Base-by-base conservation (phyloP, 2,797 vertebrate species). In the Phyllotis vaccarum region DNA sequence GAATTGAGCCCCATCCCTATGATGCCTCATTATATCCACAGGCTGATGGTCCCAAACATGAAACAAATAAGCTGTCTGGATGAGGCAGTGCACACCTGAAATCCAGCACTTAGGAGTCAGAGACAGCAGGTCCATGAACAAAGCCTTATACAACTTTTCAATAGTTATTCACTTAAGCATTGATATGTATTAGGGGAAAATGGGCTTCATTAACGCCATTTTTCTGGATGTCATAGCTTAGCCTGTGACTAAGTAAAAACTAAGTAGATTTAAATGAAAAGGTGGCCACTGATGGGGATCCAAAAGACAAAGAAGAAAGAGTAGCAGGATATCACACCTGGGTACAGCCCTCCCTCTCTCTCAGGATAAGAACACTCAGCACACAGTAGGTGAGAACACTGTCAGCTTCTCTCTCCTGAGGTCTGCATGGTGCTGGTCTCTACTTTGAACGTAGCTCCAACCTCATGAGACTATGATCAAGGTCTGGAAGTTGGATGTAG, bases 281-380 rank as follows among this genome's bases (percentile, higher is more conserved):
- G n/a, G 49, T 7, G 54, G 46, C 22, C 60, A 66, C 2, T 12
- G 29, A 19, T 46, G 17, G 10, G 40, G 60, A 46, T 46, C 40
- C 34, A 12, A 29, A 43, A 34, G 17, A 64, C 49, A 17, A 46
- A 46, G 40, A 64, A 34, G 9, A 64, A 19, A 62, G 9, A 43
- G 1, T 27, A 54, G 60, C 34, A 81, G 29, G 49, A 66, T 14
- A 3, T 0, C 0, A 52, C 27, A n/a, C 46, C 1, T 2, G 49
- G 14, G 11, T 6, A 1, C 0, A 4, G 40, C 21, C 43, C 0
- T 0, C 13, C 13, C 49, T 24, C 5, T 34, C n/a, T 0, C 4
- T 3, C 29, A 17, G 29, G 40, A 34, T 13, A 27, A 0, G 10
- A 31, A 46, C 21, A 8, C n/a, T 56, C 10, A 16, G 70, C 0